A percentile compares a stretch with the other conserved stretches of the same genome.
Evolutionary conservation across 2,888 invertebrate species (phyloP).

Genomic region (Tetanocera ferruginea): DNA sequence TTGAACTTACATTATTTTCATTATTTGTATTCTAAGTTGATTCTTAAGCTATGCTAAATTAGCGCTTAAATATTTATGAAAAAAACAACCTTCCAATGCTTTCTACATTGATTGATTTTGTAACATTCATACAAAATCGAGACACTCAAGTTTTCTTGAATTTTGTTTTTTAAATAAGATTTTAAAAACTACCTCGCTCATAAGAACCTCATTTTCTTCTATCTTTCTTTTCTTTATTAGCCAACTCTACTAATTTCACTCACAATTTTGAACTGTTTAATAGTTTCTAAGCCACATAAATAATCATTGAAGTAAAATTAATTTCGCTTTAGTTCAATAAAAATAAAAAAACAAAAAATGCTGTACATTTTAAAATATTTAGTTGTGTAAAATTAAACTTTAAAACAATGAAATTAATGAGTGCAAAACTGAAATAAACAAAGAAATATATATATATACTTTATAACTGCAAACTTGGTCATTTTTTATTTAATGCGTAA

Average conservation of each 20-base stretch:
- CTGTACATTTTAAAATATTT: slow-evolving; percentile 12
- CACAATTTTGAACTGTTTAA: no score
- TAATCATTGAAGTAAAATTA: background rate
- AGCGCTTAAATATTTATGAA: background rate
- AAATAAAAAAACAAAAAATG: background rate
- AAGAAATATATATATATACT: slow-evolving; percentile 1
- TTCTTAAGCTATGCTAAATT: background rate
- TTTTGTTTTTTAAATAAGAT: slow-evolving; percentile 6
- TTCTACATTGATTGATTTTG: background rate
- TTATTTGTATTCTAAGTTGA: slow-evolving; percentile 10
- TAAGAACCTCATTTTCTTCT: background rate
- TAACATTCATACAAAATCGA: background rate
- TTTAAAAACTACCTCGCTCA: slow-evolving; percentile 10
- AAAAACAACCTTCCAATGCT: background rate
- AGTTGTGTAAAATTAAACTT: background rate
- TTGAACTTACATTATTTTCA: background rate
- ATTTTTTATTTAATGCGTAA: no score
- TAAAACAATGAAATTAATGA: slow-evolving; percentile 6
- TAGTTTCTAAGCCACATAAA: background rate
- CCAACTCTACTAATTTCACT: no score
- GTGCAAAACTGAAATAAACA: slow-evolving; percentile 9
- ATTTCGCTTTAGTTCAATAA: background rate
- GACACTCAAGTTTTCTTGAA: background rate
- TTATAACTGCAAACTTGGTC: background rate
- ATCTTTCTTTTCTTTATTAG: no score